phyloP scores from a whole-genome alignment of 1,140 invertebrate species.

The Limonius californicus region DNA sequence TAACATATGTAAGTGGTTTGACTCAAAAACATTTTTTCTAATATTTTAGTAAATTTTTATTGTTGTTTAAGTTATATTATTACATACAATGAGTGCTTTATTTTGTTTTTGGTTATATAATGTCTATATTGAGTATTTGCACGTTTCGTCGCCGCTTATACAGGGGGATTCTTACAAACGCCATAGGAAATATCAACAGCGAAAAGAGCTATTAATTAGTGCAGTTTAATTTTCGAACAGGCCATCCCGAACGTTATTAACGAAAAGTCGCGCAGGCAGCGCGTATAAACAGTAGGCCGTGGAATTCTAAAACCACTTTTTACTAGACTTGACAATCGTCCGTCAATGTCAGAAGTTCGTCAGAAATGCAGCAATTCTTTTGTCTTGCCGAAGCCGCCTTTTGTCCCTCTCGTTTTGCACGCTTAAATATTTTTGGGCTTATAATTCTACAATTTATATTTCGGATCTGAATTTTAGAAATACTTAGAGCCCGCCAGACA shows the following conservation, averaged over 20 bases:
- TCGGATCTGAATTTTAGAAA: constrained; percentile 16
- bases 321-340: constrained; percentile 13
- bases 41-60: no score
- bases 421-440: constrained; percentile 16
- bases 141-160: no score
- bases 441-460: constrained; percentile 19
- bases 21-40: no score
- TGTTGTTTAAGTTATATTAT: no score
- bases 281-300: constrained; percentile 9
- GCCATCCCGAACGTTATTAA: background rate
- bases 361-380: constrained; percentile 8
- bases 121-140: no score
- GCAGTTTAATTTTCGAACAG: background rate
- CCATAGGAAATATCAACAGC: background rate
- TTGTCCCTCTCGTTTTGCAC: constrained; percentile 1
- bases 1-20: no score
- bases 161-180: no score
- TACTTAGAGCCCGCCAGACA: constrained; percentile 7
- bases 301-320: constrained; percentile 17
- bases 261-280: background rate
- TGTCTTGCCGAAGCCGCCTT: constrained; percentile 8
- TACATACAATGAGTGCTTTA: no score
- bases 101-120: no score
- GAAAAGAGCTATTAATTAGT: background rate
- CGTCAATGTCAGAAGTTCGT: constrained; percentile 17